phyloP scores from a whole-genome alignment of 2,888 invertebrate genomes.

The Polia nebulosa region DNA sequence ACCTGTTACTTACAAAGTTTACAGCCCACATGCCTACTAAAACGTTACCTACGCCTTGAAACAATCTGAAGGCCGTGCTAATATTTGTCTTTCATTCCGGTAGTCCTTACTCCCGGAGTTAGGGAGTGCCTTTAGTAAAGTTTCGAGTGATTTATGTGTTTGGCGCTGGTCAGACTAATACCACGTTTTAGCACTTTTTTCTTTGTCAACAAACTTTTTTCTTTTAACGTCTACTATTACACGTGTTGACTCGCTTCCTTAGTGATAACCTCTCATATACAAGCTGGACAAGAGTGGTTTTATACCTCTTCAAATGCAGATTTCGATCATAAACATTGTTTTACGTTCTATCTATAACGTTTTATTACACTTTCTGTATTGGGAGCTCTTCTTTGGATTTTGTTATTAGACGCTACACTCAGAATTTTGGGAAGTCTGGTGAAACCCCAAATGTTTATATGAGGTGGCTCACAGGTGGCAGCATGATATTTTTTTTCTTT shows the following conservation, averaged over 20 bases:
- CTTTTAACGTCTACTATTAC: slow-evolving; percentile 15
- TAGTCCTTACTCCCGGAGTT: not conserved
- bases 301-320: slow-evolving; percentile 19
- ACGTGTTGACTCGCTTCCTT: not conserved
- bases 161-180: slow-evolving; percentile 5
- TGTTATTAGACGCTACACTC: not conserved
- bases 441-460: slow-evolving; percentile 1
- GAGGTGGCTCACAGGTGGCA: not conserved
- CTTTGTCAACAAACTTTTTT: slow-evolving; percentile 25
- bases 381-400: not conserved
- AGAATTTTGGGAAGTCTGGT: not conserved
- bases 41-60: slow-evolving; percentile 29
- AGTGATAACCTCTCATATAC: not conserved
- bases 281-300: slow-evolving; percentile 5
- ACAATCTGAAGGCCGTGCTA: slow-evolving; percentile 37
- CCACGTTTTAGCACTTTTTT: slow-evolving; percentile 17
- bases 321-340: slow-evolving; percentile 24
- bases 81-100: slow-evolving; percentile 36
- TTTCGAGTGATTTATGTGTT: slow-evolving; percentile 32
- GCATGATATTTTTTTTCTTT: slow-evolving; percentile 9
- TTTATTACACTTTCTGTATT: slow-evolving; percentile 12
- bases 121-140: slow-evolving; percentile 36
- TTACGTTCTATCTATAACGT: slow-evolving; percentile 1
- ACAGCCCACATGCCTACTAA: not conserved
- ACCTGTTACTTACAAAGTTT: slow-evolving; percentile 20